Evolutionary conservation across 2,797 vertebrate genomes (phyloP).

Genomic region (Bucorvus abyssinicus): DNA sequence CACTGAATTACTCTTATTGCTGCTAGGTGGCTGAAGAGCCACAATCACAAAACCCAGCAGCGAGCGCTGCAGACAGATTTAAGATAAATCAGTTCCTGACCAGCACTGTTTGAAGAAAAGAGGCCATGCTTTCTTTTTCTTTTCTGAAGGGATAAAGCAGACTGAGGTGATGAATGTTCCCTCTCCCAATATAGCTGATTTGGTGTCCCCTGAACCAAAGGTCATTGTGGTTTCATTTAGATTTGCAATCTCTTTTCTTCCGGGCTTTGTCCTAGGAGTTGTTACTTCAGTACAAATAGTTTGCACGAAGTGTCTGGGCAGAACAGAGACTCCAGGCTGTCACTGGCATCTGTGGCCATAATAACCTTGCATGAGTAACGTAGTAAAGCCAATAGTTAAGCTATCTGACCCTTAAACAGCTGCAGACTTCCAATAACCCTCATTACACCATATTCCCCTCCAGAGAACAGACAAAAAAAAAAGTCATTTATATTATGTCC

Average conservation of each 20-base stretch:
- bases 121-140: not conserved
- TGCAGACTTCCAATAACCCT: conserved; percentile 5
- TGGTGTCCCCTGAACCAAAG: not conserved
- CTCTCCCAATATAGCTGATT: not conserved
- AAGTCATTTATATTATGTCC: not conserved
- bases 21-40: not conserved
- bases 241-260: not conserved
- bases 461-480: not conserved
- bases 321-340: not conserved
- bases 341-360: not conserved
- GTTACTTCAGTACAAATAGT: conserved; percentile 15
- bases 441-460: not conserved
- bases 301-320: not conserved
- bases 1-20: conserved; percentile 32
- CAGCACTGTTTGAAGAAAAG: conserved; percentile 11
- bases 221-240: conserved; percentile 30
- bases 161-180: conserved; percentile 16
- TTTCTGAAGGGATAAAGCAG: not conserved
- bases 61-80: not conserved
- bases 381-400: not conserved
- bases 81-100: conserved; percentile 29
- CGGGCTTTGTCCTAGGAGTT: not conserved
- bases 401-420: conserved; percentile 27
- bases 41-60: conserved; percentile 20
- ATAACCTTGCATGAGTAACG: not conserved